Base-by-base conservation (phyloP, 2,888 invertebrate genomes). In the Lacanobia oleracea region DNA sequence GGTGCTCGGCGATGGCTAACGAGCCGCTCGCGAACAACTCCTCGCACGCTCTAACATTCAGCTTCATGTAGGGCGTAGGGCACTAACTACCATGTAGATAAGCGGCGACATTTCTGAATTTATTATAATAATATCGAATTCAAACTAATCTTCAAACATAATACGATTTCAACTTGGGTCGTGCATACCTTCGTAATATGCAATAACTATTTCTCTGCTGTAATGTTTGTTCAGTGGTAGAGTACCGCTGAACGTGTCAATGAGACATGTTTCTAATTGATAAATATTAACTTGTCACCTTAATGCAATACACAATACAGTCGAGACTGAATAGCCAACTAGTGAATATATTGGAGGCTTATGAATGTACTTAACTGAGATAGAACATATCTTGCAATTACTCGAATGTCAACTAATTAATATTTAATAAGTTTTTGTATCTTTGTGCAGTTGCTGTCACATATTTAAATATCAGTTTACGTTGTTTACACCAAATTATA, bases 401-500 rank as follows among this genome's bases (percentile, higher is more conserved):
- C 53, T 61, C 16, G 53, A 54, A 60, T 10, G 14, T 50, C 57
- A 27, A 53, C 45, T 72, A 73, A 73, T 79, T 82, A 67, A 65
- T 62, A 79, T 79, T 73, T 69, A 67, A 76, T 69, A 65, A 83
- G 75, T 77, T 83, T 84, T 77, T 85, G 75, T 84, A 72, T 57
- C 73, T 73, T 75, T 82, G 78, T 77, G 84, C 75, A 81, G 81
- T 81, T 80, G 82, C 70, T 86, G 81, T 86, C 84, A 87, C 85
- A 81, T 88, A 84, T 83, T 89, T 93, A 94, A 95, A 94, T 94
- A 94, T 93, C 94, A 94, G 89, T 83, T 92, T 91, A 90, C 89
- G 91, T 93, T 94, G 93, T 93, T 93, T 92, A 91, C 91, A 91
- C 90, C 88, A 94, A 95, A 94, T 95, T 93, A 92, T 92, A 93